Percentiles rank a stretch among this genome's conserved stretches.
Evolutionary conservation across 1,140 invertebrate species (phyloP).

Genomic region (Drosophila elegans): DNA sequence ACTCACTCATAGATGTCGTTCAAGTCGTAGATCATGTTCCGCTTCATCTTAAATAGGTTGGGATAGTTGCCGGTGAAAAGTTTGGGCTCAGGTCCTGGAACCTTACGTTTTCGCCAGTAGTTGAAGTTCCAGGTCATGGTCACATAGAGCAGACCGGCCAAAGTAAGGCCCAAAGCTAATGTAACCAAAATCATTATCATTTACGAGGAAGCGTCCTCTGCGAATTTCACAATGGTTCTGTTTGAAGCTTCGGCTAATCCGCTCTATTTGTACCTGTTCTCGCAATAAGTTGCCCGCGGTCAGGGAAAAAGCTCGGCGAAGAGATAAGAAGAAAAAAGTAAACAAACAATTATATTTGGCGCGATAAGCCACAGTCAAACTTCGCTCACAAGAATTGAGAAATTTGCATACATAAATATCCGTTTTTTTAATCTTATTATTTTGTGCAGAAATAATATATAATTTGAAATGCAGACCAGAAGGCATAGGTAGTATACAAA

Average conservation of each 20-base stretch:
- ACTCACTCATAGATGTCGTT: constrained; percentile 67
- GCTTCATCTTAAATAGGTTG: constrained; percentile 55
- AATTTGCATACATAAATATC: background rate
- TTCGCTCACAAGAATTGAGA: background rate
- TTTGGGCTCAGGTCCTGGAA: constrained; percentile 67
- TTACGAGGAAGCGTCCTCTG: background rate
- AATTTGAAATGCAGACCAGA: too few relatives aligned
- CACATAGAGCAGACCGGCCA: constrained; percentile 57
- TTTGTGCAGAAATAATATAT: too few relatives aligned
- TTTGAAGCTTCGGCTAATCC: too few relatives aligned
- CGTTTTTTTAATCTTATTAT: too few relatives aligned
- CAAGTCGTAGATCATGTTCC: constrained; percentile 60
- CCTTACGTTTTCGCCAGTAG: constrained; percentile 76
- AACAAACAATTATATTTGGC: background rate
- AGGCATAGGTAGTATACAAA: too few relatives aligned
- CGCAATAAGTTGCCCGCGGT: background rate
- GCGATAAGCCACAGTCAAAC: background rate
- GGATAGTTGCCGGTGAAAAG: constrained; percentile 75
- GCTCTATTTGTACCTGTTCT: too few relatives aligned
- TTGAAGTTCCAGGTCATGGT: constrained; percentile 77
- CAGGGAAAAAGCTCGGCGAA: constrained; percentile 2
- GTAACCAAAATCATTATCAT: constrained; percentile 44
- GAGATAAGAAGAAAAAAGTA: background rate
- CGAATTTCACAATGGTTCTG: background rate
- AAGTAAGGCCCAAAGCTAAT: constrained; percentile 37